Base-by-base conservation (phyloP, 2,113 vertebrate genomes). In the Tachuris rubrigastra region DNA sequence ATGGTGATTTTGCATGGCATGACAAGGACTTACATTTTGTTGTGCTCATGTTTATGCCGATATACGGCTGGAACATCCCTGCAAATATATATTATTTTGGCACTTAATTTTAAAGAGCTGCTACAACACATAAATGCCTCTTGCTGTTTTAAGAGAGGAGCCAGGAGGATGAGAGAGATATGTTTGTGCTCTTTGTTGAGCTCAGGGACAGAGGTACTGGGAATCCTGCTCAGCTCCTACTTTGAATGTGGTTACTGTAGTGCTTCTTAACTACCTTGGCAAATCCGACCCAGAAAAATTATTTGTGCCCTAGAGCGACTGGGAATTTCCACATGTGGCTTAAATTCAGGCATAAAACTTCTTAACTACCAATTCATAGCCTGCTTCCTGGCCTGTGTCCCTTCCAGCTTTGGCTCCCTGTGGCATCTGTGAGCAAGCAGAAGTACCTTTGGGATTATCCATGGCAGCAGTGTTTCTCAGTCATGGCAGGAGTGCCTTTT, bases 181-280 rank as follows among this genome's bases (percentile, higher is more conserved):
- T 22, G 14, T 27, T 60, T 3, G 2, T 58, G 37, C 33, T 63
- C 39, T 35, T 20, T 30, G 8, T 30, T 9, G 4, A 75, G 31
- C 46, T 46, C 3, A 0, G 71, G 62, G 33, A 9, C 72, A 60
- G 30, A 35, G 10, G 19, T 12, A 35, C 21, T 41, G 39, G 68
- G 46, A 42, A 35, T 81, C 49, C 37, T 66, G 30, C 80, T 80
- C 21, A 52, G 30, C 8, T 77, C 31, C 49, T 33, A 27, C 17
- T 49, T 76, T 12, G 9, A 23, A 11, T 1, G 3, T 0, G 0
- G 11, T 59, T 50, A 12, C 28, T 72, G 59, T 25, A 23, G 25
- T 60, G 23, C 35, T 68, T 46, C 74, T 71, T 78, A 28, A 68
- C 58, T 39, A 1, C 42, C 56, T 58, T 42, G 35, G 53, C 35